phyloP scores from a whole-genome alignment of 2,888 invertebrate species.

The Lycocerus yunnanus region DNA sequence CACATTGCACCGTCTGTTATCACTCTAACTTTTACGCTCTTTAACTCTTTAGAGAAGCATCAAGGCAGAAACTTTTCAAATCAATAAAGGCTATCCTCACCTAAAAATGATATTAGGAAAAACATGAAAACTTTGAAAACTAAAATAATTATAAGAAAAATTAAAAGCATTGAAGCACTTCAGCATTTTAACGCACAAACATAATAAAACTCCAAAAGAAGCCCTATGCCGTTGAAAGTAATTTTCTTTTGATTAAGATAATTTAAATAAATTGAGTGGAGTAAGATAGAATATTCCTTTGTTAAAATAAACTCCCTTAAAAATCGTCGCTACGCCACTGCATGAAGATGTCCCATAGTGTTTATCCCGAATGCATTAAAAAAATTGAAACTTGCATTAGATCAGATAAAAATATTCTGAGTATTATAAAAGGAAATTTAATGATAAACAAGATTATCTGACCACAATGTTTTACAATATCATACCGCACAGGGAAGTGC shows the following conservation, averaged over 20 bases:
- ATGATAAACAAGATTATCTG: not conserved
- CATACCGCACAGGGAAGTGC: not conserved
- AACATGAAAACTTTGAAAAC: slow-evolving; percentile 14
- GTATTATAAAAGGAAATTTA: not conserved
- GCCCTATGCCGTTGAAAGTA: too few species aligned
- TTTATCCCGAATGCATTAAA: not conserved
- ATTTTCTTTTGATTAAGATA: not conserved
- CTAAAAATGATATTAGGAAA: slow-evolving; percentile 20
- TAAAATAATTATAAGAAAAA: slow-evolving; percentile 16
- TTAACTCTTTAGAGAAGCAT: slow-evolving; percentile 55
- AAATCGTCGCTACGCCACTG: not conserved
- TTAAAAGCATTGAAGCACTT: not conserved
- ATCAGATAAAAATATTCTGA: not conserved
- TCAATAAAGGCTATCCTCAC: slow-evolving; percentile 47
- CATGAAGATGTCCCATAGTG: not conserved
- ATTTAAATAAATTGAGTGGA: not conserved
- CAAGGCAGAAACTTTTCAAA: slow-evolving; percentile 52
- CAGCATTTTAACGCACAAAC: not conserved
- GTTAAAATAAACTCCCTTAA: too few species aligned
- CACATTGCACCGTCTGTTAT: slow-evolving; percentile 46
- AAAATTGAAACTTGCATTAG: not conserved
- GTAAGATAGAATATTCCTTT: too few species aligned
- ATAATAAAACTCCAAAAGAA: too few species aligned
- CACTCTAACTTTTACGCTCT: slow-evolving; percentile 53
- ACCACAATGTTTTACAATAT: not conserved